A percentile compares a stretch with the other conserved stretches of the same genome.
Conservation (phyloP, 2,888 invertebrate genomes). For the Platycheirus albimanus region DNA sequence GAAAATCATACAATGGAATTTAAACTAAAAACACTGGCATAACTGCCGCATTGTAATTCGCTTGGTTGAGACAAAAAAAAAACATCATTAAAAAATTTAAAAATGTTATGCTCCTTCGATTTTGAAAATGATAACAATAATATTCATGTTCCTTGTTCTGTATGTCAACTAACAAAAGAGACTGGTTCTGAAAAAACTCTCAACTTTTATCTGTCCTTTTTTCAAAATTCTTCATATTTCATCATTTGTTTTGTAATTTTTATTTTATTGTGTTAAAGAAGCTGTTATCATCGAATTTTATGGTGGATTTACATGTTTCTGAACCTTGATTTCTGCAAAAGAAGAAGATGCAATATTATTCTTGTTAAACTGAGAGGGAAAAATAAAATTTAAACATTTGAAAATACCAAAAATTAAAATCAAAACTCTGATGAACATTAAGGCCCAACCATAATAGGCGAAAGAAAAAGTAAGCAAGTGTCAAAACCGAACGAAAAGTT, state of each 20-base stretch:
- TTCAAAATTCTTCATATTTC: conserved; percentile 7
- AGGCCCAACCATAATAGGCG: no score
- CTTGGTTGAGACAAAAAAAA: background rate
- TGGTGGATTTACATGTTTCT: no score
- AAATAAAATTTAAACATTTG: no score
- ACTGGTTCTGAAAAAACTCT: background rate
- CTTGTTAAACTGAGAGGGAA: no score
- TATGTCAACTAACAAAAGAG: conserved; percentile 17
- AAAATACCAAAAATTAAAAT: no score
- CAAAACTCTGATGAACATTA: no score
- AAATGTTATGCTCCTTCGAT: background rate
- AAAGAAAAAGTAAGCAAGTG: no score
- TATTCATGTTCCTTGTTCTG: background rate
- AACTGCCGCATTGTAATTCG: background rate
- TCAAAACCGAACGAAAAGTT: no score
- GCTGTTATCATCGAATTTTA: no score
- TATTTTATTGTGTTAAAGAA: background rate
- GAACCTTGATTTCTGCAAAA: no score
- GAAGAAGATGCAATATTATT: no score
- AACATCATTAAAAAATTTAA: background rate
- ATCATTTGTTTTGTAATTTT: conserved; percentile 1
- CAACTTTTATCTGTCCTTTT: background rate
- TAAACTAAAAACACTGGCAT: conserved; percentile 8
- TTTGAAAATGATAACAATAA: conserved; percentile 4
- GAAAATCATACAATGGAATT: conserved; percentile 9